Evolutionary conservation across 2,113 vertebrate species (phyloP).

Genomic region (Clarias batrachus): DNA sequence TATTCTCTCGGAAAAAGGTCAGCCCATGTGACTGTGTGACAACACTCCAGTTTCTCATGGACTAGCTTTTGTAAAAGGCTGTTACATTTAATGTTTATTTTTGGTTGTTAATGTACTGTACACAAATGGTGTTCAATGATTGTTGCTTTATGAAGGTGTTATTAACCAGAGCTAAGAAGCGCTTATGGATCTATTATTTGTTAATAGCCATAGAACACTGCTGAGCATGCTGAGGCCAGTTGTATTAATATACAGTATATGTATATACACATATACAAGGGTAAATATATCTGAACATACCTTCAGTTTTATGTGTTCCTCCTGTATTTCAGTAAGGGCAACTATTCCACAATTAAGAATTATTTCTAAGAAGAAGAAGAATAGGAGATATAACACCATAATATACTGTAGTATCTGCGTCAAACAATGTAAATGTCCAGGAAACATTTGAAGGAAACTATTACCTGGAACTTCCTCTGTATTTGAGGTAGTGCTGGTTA

Average conservation of each 20-base stretch:
- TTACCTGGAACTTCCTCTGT: constrained; percentile 47
- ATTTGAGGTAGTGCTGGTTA: constrained; percentile 22
- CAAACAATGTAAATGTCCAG: not conserved
- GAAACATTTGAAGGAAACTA: not conserved
- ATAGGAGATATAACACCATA: not conserved
- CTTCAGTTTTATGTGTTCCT: constrained; percentile 7
- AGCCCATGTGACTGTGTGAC: constrained; percentile 15
- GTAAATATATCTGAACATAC: constrained; percentile 11
- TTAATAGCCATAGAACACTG: not conserved
- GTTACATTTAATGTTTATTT: not conserved
- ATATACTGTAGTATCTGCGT: not conserved
- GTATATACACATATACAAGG: not conserved
- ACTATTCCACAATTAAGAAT: constrained; percentile 8
- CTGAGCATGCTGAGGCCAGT: not conserved
- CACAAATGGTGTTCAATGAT: not conserved
- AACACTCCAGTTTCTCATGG: not conserved
- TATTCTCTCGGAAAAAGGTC: constrained; percentile 18
- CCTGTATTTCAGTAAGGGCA: not conserved
- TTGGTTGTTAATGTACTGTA: not conserved
- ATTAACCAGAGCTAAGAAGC: not conserved
- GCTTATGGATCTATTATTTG: not conserved
- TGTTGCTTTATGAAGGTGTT: not conserved
- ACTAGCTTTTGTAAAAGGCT: not conserved
- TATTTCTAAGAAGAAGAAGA: constrained; percentile 5
- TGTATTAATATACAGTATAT: not conserved